Evolutionary conservation across 37 sponge, comb jelly and placozoan genomes (phyloP), one percentile per base, ranked within the genome.

Genomic region (Cladorhizidae sp.): DNA sequence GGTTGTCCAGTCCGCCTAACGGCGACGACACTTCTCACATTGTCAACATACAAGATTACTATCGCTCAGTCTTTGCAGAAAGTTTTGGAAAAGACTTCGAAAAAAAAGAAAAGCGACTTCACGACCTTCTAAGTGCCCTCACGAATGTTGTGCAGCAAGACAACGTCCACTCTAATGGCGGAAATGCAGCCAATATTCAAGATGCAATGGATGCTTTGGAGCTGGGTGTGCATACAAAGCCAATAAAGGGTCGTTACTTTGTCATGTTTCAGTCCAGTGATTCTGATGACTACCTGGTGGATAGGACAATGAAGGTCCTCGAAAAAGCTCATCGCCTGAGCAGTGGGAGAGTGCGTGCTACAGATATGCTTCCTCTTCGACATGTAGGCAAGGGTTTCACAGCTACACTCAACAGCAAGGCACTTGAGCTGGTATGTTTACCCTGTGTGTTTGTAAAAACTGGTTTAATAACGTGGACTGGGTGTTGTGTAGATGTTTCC

Each of bases 371-470:
- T 12, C 32, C 55, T 11, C 38, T 88, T 38, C 42, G 87, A 28
- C 45, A 85, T 55, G 67, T 85, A 1, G 82, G 78, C 0, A 73
- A 77, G 33, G 93, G 93, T 31, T 88, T 93, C 58, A 76, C 78
- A 33, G 93, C 83, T 39, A 93, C 93, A 23, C 68, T 93, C 54
- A 88, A 76, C 65, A 37, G 41, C 40, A 73, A 80, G 40, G 73
- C 84, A n/a, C 75, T 93, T 1, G 40, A 38, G 32, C 40, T 85
- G 82, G 93, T 93, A 57, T 74, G n/a, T n/a, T n/a, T n/a, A n/a
- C n/a, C n/a, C n/a, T n/a, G n/a, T n/a, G n/a, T n/a, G n/a, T n/a
- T n/a, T n/a, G n/a, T n/a, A n/a, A n/a, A n/a, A n/a, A n/a, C n/a
- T n/a, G n/a, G n/a, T n/a, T n/a, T n/a, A n/a, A n/a, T n/a, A n/a